Base-by-base conservation (phyloP, 2,113 vertebrate genomes). In the Psophia crepitans region DNA sequence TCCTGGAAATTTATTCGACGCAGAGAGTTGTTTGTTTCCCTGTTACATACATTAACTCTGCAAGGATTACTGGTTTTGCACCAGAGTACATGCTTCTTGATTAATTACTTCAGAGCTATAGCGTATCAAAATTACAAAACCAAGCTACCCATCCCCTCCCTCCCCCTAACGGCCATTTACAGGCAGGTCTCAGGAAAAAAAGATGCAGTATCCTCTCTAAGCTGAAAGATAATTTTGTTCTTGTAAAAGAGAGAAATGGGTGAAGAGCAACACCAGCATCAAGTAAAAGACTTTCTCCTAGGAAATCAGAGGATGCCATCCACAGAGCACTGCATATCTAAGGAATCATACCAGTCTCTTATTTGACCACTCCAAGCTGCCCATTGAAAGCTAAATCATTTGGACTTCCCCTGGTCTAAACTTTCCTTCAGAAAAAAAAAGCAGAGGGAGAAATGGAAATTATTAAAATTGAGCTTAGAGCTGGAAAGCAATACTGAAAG, bases 191-290 rank as follows among this genome's bases (percentile, higher is more conserved):
- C 94, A 92, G 87, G 93, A 96, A 84, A 97, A 88, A 97, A 98
- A 97, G 46, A 97, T 97, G 96, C 94, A 96, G 96, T 98, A 97
- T 94, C 93, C 96, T 97, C 96, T 97, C 93, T 96, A 88, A 97
- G 95, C 15, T 92, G 88, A 97, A 94, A 96, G 79, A 65, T 18
- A 83, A 39, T 69, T 76, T 93, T 87, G 65, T 94, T 94, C 81
- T 90, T 63, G 28, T 69, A 60, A 46, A 88, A 95, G 35, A 93
- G 66, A 83, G 71, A 95, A 87, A 87, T 84, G 81, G 5, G 32
- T 84, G 37, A 89, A 91, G 41, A 96, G 71, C 82, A 90, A 91
- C 70, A 90, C 57, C 65, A 68, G 54, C n/a, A 79, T n/a, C 77
- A 95, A 93, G 81, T 58, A 92, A 71, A 94, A 92, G 41, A 86